Base-by-base conservation (phyloP, 2,888 invertebrate species). In the Dastarcus helophoroides region DNA sequence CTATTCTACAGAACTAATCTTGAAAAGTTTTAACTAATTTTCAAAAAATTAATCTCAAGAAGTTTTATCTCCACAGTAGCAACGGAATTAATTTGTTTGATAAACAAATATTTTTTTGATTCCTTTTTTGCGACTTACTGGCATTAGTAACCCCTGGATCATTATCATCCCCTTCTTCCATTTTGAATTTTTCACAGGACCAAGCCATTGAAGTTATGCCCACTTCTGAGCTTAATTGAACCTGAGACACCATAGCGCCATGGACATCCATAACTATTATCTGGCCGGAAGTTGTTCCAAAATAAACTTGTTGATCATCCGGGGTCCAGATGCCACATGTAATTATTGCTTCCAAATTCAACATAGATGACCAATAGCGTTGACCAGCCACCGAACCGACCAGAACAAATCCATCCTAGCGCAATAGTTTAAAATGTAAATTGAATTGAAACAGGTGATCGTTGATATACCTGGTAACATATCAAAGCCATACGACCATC, bases 291-390 rank as follows among this genome's bases (percentile, higher is more conserved):
- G 88, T 88, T 4, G 93, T 94, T 29, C 94, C 94, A 54, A 95
- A 89, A 65, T 94, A 89, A 30, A 95, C 94, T 68, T 93, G 90
- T 54, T 88, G 85, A 60, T 95, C 95, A 54, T 94, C 93, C 0
- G 95, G 95, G 7, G 93, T 90, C 95, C 97, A 98, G 52, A 91
- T 86, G 22, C 95, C 97, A 58, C 93, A 93, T 1, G 90, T 90
- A 49, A 97, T 93, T 32, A 84, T 80, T 10, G 89, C 83, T 56
- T 93, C 91, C 43, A 94, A 69, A 50, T 94, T 91, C 39, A 95
- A 65, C 89, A 93, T 90, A 26, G 91, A 90, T 1, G 95, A 95
- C 97, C 97, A 97, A 63, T 94, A 94, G 5, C 97, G 72, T 61
- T 95, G 95, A 0, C 95, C 95, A 1, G 90, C 90, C 38, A 94